Percentiles rank a stretch among this genome's conserved stretches.
Evolutionary conservation across 2,888 invertebrate genomes (phyloP).

Genomic region (Periphyllus acericola): DNA sequence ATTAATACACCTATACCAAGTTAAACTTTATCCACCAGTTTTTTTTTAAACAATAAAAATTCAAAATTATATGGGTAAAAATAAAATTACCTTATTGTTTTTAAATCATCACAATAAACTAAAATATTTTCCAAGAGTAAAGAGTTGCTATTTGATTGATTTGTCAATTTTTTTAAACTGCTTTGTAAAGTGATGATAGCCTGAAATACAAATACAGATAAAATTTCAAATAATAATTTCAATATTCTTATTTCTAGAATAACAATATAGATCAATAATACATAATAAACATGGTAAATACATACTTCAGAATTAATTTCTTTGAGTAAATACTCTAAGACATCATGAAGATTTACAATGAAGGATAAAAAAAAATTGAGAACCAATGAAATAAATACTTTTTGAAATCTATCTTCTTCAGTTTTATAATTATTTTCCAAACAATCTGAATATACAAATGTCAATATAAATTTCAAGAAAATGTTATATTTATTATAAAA

Average conservation of each 20-base stretch:
- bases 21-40: no score
- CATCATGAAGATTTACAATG: constrained; percentile 32
- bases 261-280: not conserved
- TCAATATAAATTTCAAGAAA: not conserved
- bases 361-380: constrained; percentile 29
- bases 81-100: constrained; percentile 30
- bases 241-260: not conserved
- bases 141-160: not conserved
- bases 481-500: not conserved
- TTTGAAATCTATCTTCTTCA: constrained; percentile 37
- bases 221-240: not conserved
- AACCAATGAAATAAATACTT: constrained; percentile 29
- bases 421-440: constrained; percentile 38
- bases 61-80: not conserved
- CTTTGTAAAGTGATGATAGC: not conserved
- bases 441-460: constrained; percentile 17
- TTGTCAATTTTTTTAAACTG: constrained; percentile 32
- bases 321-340: constrained; percentile 42
- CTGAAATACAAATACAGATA: constrained; percentile 22
- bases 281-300: not conserved
- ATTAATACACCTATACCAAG: no score
- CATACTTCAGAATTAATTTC: constrained; percentile 33
- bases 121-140: constrained; percentile 33
- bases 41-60: not conserved
- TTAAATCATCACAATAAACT: constrained; percentile 25